A percentile compares a stretch with the other conserved stretches of the same genome.
Conservation (phyloP, 2,888 invertebrate genomes). For the Xestia c-nigrum region DNA sequence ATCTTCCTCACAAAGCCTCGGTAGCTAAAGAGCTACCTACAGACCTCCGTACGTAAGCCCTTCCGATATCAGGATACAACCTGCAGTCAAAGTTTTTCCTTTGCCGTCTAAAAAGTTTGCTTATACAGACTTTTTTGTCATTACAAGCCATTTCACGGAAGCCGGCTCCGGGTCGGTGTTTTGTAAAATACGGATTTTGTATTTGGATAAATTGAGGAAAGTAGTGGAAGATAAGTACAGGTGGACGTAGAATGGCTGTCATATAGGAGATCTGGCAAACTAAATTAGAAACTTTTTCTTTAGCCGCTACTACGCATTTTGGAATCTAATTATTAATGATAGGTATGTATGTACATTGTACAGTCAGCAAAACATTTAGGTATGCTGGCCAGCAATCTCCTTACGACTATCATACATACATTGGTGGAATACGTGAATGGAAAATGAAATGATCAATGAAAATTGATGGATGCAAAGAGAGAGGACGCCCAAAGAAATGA, state of each 20-base stretch:
- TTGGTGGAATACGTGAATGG: not conserved
- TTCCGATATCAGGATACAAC: constrained; percentile 15
- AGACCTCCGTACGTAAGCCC: constrained; percentile 11
- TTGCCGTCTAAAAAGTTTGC: constrained; percentile 57
- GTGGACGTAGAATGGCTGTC: not conserved
- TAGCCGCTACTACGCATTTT: not conserved
- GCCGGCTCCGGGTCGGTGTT: constrained; percentile 13
- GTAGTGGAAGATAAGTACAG: not conserved
- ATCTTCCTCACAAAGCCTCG: not conserved
- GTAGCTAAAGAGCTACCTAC: not conserved
- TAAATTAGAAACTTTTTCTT: not conserved
- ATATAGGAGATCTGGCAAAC: not conserved
- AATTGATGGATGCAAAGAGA: not conserved
- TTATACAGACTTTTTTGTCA: constrained; percentile 41
- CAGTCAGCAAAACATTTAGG: too few relatives aligned
- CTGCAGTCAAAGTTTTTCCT: constrained; percentile 50
- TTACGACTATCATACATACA: too few relatives aligned
- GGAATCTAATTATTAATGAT: too few relatives aligned
- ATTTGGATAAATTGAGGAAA: constrained; percentile 26
- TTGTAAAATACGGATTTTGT: constrained; percentile 29
- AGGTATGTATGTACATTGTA: too few relatives aligned
- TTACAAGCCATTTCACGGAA: constrained; percentile 44
- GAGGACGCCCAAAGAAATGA: not conserved
- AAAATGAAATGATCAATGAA: too few relatives aligned
- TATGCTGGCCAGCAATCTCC: too few relatives aligned